A percentile compares a stretch with the other conserved stretches of the same genome.
Evolutionary conservation across 2,888 invertebrate species (phyloP).

Genomic region (Congeria kusceri): DNA sequence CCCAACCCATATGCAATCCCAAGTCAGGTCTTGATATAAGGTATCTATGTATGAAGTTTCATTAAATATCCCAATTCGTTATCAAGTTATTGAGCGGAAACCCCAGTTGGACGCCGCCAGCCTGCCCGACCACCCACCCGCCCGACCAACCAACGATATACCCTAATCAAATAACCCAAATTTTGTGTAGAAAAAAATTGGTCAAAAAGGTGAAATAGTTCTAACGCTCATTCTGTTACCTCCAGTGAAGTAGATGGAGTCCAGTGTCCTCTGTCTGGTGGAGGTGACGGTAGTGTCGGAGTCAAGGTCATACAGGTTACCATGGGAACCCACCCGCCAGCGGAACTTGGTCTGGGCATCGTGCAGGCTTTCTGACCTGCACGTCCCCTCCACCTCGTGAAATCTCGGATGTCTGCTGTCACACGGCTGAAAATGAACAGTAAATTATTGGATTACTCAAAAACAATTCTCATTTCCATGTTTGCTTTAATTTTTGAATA

Average conservation of each 20-base stretch:
- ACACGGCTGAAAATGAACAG: constrained; percentile 79
- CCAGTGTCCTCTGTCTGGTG: constrained; percentile 82
- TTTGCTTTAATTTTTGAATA: too few relatives aligned
- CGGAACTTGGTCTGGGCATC: constrained; percentile 82
- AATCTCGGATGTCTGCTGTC: constrained; percentile 84
- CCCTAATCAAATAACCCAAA: too few relatives aligned
- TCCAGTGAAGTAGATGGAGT: constrained; percentile 84
- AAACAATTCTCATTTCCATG: constrained; percentile 3
- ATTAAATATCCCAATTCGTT: too few relatives aligned
- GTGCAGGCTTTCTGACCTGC: constrained; percentile 82
- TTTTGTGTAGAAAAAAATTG: too few relatives aligned
- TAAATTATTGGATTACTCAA: neutral
- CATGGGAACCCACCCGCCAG: constrained; percentile 83
- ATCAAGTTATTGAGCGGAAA: too few relatives aligned
- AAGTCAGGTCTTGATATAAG: too few relatives aligned
- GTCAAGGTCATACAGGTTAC: constrained; percentile 80
- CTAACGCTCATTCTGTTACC: constrained; percentile 66
- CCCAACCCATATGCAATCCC: too few relatives aligned
- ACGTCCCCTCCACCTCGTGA: constrained; percentile 77
- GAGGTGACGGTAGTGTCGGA: constrained; percentile 84
- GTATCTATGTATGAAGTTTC: too few relatives aligned
- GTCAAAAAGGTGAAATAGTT: too few relatives aligned
- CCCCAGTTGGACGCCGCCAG: too few relatives aligned
- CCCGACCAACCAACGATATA: too few relatives aligned
- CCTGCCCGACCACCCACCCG: too few relatives aligned